phyloP scores from a whole-genome alignment of 53 echinoderm and acorn worm genomes.

The Holothuria scabra region DNA sequence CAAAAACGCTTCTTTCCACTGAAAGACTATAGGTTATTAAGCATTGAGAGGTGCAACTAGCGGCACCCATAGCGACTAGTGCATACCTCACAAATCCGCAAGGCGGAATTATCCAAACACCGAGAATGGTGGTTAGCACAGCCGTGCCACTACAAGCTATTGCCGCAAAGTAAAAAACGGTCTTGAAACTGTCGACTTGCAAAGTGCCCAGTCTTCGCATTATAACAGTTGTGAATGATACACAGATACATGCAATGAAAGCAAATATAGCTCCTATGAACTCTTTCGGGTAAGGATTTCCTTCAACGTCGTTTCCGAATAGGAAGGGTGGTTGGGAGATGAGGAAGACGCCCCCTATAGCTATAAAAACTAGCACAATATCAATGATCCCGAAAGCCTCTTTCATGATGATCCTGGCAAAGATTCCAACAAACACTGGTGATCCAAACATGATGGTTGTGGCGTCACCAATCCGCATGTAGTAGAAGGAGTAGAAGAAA shows the following conservation, averaged over 20 bases:
- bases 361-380: background rate
- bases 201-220: conserved; percentile 6
- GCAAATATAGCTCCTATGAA: conserved; percentile 28
- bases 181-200: background rate
- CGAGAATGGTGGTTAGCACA: background rate
- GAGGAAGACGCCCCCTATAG: conserved; percentile 23
- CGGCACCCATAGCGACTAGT: background rate
- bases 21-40: background rate
- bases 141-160: conserved; percentile 4
- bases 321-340: conserved; percentile 36
- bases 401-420: conserved; percentile 25
- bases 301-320: background rate
- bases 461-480: conserved; percentile 19
- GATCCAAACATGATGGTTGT: conserved; percentile 28
- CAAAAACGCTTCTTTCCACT: conserved; percentile 11
- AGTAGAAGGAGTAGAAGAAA: conserved; percentile 20
- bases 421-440: conserved; percentile 29
- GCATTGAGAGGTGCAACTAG: background rate
- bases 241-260: background rate
- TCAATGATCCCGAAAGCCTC: conserved; percentile 31
- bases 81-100: conserved; percentile 9
- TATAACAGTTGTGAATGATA: background rate
- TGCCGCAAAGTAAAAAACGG: background rate
- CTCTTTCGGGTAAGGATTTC: background rate
- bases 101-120: conserved; percentile 3